Evolutionary conservation across 2,888 invertebrate genomes (phyloP).

Genomic region (Baronia brevicornis): DNA sequence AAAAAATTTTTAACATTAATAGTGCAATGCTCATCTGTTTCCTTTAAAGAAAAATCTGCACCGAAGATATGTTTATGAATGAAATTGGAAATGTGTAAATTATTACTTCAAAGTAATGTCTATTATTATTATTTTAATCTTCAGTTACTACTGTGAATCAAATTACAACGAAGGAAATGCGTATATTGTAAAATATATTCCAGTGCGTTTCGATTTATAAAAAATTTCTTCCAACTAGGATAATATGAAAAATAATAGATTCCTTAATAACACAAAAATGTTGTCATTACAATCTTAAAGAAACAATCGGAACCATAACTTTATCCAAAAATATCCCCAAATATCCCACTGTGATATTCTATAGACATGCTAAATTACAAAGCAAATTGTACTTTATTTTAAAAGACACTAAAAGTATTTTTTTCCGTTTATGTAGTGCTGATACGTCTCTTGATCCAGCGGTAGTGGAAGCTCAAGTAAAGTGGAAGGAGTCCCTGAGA

Average conservation of each 20-base stretch:
- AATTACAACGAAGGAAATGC: too few relatives aligned
- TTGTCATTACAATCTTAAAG: slow-evolving; percentile 66
- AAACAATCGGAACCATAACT: slow-evolving; percentile 63
- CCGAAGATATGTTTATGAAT: too few relatives aligned
- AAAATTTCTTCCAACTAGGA: too few relatives aligned
- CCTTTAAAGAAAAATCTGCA: too few relatives aligned
- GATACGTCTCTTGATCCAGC: slow-evolving; percentile 42
- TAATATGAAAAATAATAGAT: neutral
- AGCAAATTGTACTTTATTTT: slow-evolving; percentile 37
- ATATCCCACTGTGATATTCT: slow-evolving; percentile 20
- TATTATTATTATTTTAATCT: too few relatives aligned
- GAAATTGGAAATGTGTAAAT: too few relatives aligned
- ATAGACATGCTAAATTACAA: slow-evolving; percentile 23
- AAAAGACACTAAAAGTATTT: slow-evolving; percentile 25
- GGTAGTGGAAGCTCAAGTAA: slow-evolving; percentile 59
- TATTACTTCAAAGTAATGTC: too few relatives aligned
- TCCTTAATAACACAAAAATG: neutral
- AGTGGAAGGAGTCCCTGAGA: slow-evolving; percentile 71
- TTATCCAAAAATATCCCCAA: slow-evolving; percentile 53
- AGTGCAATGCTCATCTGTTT: too few relatives aligned
- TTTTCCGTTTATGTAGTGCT: slow-evolving; percentile 32
- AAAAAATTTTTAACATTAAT: too few relatives aligned
- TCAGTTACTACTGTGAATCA: too few relatives aligned
- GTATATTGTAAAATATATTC: too few relatives aligned
- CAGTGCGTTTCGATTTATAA: too few relatives aligned